Evolutionary conservation across 2,888 invertebrate species (phyloP).

Genomic region (Augiades crinisus): DNA sequence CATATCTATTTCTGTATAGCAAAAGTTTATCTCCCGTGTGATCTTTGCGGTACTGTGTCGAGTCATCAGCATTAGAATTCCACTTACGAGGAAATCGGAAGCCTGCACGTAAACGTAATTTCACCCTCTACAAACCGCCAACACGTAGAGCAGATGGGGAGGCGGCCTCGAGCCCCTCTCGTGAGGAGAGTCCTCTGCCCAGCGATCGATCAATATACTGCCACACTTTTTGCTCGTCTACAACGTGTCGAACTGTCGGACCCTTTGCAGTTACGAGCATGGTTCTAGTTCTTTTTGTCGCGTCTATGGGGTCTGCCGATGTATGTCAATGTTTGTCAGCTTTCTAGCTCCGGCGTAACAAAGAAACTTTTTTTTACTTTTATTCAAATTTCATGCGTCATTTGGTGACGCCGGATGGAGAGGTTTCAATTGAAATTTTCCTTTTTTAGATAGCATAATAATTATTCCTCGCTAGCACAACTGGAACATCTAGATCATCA

Average conservation of each 20-base stretch:
- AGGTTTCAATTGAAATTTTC: neutral
- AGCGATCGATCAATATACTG: conserved; percentile 8
- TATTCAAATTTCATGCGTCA: neutral
- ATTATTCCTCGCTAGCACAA: no score
- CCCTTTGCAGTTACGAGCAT: neutral
- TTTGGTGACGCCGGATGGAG: no score
- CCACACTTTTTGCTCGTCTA: conserved; percentile 6
- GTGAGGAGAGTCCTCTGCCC: conserved; percentile 11
- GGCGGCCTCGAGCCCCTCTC: conserved; percentile 8
- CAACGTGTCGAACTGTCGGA: conserved; percentile 11
- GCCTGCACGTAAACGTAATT: conserved; percentile 9
- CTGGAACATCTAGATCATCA: no score
- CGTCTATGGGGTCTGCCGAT: neutral
- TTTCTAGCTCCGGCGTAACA: neutral
- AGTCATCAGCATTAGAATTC: conserved; percentile 2
- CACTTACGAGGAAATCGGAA: conserved; percentile 8
- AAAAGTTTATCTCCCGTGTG: no score
- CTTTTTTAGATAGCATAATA: neutral
- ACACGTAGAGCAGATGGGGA: conserved; percentile 6
- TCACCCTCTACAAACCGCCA: neutral
- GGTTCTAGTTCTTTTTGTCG: neutral
- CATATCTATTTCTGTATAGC: no score
- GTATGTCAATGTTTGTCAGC: neutral
- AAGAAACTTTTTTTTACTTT: neutral
- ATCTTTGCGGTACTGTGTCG: conserved; percentile 7